Evolutionary conservation across 2,797 vertebrate species (phyloP), one percentile per base, ranked within the genome.

Genomic region (Eupleurogrammus muticus): DNA sequence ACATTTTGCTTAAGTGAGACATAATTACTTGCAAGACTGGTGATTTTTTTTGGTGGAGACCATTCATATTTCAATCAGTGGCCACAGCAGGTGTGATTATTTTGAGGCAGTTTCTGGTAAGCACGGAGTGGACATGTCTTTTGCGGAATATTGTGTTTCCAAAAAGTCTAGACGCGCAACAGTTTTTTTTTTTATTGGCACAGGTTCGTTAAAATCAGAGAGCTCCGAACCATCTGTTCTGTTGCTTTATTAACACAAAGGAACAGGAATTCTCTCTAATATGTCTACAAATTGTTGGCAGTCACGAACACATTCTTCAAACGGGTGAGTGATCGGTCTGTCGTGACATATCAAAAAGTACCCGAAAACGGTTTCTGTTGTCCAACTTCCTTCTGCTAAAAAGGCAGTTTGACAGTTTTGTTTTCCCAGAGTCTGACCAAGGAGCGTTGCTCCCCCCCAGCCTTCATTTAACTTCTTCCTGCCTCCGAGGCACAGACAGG

Each of bases 1-100:
- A 79, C 74, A 75, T 77, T 70, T 68, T 53, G 50, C 61, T n/a
- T 36, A 34, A 73, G 75, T 19, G 47, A 86, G 49, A 67, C 58
- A 49, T 61, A 78, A 82, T 82, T 73, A 73, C 62, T 61, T 56
- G 54, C 65, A 53, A 59, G 67, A 70, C 54, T 32, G 52, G 49
- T 34, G 19, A 60, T 48, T 81, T 28, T 52, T 34, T 55, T 69
- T 73, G n/a, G n/a, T 56, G 69, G 21, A 16, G 44, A n/a, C 40
- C 3, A 60, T 74, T 57, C 19, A 38, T 68, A 56, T 75, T 78
- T 85, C 46, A 79, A 69, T 81, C 67, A 73, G 3, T 54, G 53
- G 65, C 53, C 65, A 79, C 28, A 6, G 28, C 28, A 28, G 28
- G 28, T 67, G 69, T 44, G 73, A 40, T 78, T 24, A 48, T 46